Evolutionary conservation across 2,113 vertebrate genomes (phyloP).

Genomic region (Girardinichthys multiradiatus): DNA sequence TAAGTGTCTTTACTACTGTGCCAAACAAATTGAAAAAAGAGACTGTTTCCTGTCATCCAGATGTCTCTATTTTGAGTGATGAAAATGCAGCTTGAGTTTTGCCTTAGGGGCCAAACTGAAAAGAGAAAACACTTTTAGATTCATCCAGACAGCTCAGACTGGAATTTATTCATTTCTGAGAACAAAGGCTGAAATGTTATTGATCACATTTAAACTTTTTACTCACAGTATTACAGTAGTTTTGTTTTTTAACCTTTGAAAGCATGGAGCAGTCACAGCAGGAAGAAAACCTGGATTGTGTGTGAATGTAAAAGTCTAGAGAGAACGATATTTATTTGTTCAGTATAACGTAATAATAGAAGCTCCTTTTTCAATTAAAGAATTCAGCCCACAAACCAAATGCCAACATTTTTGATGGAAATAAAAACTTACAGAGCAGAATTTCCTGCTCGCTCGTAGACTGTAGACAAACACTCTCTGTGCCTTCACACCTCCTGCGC

Average conservation of each 20-base stretch:
- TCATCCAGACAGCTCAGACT: no score
- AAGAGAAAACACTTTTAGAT: not conserved
- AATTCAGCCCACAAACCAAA: not conserved
- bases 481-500: conserved; percentile 57
- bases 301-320: no score
- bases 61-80: not conserved
- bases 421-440: conserved; percentile 1
- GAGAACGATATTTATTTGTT: not conserved
- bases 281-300: no score
- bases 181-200: not conserved
- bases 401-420: not conserved
- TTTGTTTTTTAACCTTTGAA: not conserved
- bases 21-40: not conserved
- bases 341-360: not conserved
- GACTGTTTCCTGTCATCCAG: not conserved
- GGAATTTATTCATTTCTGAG: not conserved
- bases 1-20: not conserved
- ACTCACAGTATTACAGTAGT: not conserved
- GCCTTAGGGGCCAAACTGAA: not conserved
- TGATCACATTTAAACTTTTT: not conserved
- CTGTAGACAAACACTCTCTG: not conserved
- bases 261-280: no score
- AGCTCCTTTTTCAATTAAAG: not conserved
- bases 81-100: not conserved
- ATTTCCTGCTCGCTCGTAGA: not conserved